A percentile compares a stretch with the other conserved stretches of the same genome.
Conservation (phyloP, 1,140 invertebrate species). For the Zelostemma sp. region DNA sequence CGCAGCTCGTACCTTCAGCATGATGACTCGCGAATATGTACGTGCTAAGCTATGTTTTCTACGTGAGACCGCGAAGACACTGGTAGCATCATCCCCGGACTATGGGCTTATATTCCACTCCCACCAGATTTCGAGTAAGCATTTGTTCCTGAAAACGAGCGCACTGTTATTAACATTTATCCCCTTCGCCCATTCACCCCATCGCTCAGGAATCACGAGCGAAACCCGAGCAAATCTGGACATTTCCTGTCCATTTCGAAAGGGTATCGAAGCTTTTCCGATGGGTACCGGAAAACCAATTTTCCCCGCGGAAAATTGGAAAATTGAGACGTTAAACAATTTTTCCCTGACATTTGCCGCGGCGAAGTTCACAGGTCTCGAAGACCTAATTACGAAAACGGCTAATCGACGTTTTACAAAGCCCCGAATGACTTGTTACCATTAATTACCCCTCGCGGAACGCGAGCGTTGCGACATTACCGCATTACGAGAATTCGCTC, state of each 20-base stretch:
- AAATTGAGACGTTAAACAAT: no score
- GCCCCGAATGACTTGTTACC: constrained; percentile 17
- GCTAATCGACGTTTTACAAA: constrained; percentile 24
- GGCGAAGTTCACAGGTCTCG: constrained; percentile 3
- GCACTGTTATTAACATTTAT: constrained; percentile 11
- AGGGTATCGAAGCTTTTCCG: no score
- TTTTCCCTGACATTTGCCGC: not conserved
- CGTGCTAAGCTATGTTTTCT: constrained; percentile 46
- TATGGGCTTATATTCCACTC: constrained; percentile 70
- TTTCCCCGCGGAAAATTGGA: no score
- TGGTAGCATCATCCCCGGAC: constrained; percentile 68
- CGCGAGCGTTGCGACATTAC: constrained; percentile 19
- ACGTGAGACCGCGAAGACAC: constrained; percentile 63
- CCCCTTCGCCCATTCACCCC: not conserved
- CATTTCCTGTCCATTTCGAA: not conserved
- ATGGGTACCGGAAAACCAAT: no score
- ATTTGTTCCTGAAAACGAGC: constrained; percentile 27
- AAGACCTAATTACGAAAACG: constrained; percentile 18
- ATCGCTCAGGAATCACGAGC: not conserved
- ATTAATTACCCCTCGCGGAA: constrained; percentile 10
- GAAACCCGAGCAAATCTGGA: not conserved
- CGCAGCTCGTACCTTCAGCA: constrained; percentile 56
- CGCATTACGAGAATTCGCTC: constrained; percentile 19
- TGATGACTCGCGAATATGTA: constrained; percentile 49
- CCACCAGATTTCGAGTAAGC: constrained; percentile 53